Percentiles rank a stretch among this genome's conserved stretches.
Conservation (phyloP, 2,113 vertebrate species). For the Oreochromis aureus region DNA sequence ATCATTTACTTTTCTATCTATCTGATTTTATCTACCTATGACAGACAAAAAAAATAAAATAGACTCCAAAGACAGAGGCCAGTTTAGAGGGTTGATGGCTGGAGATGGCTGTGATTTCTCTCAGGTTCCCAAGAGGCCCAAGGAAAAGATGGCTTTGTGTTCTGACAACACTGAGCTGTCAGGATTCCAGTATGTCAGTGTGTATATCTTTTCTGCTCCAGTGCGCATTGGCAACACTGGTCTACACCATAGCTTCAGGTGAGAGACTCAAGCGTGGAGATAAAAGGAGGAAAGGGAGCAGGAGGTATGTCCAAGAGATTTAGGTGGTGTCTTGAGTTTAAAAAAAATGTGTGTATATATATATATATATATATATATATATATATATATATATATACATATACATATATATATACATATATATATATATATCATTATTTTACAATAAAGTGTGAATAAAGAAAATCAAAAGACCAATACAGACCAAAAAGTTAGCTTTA, state of each 20-base stretch:
- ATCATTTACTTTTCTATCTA: not conserved
- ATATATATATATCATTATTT: not conserved
- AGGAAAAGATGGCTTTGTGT: conserved; percentile 73
- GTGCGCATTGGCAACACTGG: conserved; percentile 55
- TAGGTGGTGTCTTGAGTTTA: not conserved
- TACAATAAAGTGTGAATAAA: not conserved
- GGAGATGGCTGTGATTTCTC: conserved; percentile 70
- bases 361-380: too few relatives aligned
- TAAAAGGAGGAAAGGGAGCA: not conserved
- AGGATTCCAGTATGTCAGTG: conserved; percentile 31
- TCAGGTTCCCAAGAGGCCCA: conserved; percentile 68
- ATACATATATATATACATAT: fast-evolving
- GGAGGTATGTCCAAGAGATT: not conserved
- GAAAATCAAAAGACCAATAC: not conserved
- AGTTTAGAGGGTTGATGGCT: conserved; percentile 51
- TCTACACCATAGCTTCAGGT: conserved; percentile 59
- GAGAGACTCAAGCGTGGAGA: conserved; percentile 50
- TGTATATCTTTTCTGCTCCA: conserved; percentile 63
- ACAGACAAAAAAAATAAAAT: not conserved
- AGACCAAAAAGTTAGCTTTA: not conserved
- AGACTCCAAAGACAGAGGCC: conserved; percentile 3
- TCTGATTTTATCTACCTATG: not conserved
- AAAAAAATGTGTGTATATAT: too few relatives aligned
- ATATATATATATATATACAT: too few relatives aligned
- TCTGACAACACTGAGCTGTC: conserved; percentile 65